These are phyloP conservation scores for Ammospiza maritima DNA, from an alignment of 2,797 vertebrate genomes.

Conservation along the genomic window DNA sequence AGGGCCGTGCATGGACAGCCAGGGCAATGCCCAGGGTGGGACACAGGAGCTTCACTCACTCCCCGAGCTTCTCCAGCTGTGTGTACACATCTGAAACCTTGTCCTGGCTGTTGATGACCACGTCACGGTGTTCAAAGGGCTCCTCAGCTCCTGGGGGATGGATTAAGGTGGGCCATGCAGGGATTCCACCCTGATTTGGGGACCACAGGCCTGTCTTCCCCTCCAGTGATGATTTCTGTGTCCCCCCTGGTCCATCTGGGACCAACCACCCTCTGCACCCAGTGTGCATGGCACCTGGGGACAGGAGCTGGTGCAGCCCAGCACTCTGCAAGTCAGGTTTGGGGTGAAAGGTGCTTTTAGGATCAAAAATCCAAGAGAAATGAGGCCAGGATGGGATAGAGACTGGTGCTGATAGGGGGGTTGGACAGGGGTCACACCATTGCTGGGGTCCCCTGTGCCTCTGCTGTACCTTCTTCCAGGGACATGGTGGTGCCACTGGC, in stretches of 20 bases:
- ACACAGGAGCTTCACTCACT: slow-evolving; percentile 75
- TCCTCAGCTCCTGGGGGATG: not conserved
- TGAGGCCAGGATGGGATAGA: fast-evolving
- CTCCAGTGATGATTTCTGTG: not conserved
- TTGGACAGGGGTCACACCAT: not conserved
- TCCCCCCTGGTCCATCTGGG: not conserved
- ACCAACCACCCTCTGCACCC: fast-evolving
- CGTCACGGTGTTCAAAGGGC: slow-evolving; percentile 34
- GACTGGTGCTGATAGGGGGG: fast-evolving
- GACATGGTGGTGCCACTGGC: not conserved
- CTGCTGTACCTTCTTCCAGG: slow-evolving; percentile 12
- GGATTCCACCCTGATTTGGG: not conserved
- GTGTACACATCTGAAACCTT: slow-evolving; percentile 82
- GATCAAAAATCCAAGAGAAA: not conserved
- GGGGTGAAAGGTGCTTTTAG: not conserved
- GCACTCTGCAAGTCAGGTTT: not conserved
- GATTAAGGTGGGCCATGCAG: not conserved
- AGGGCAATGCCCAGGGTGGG: fast-evolving
- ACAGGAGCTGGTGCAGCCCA: not conserved
- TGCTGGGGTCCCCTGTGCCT: not conserved
- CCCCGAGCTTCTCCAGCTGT: slow-evolving; percentile 85
- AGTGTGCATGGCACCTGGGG: fast-evolving
- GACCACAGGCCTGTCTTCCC: too few species aligned
- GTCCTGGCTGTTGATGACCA: slow-evolving; percentile 78
- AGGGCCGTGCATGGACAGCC: not conserved